Conservation (phyloP, 1,140 invertebrate species). For the Dinothrombium tinctorium region DNA sequence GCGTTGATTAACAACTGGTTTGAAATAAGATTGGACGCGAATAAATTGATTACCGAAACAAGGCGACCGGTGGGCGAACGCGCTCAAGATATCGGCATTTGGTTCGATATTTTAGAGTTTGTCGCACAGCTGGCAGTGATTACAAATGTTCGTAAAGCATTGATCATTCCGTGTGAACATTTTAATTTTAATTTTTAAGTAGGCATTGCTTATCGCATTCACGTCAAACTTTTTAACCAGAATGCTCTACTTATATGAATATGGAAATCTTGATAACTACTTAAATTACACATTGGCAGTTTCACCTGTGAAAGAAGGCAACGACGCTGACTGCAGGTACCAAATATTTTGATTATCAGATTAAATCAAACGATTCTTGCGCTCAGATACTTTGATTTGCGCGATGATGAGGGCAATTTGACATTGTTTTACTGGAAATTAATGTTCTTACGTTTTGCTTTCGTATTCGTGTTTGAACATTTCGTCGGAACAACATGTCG, state of each 20-base stretch:
- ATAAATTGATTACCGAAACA: conserved; percentile 50
- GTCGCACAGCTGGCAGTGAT: conserved; percentile 44
- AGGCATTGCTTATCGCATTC: conserved; percentile 60
- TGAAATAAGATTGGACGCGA: conserved; percentile 54
- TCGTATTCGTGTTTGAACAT: conserved; percentile 24
- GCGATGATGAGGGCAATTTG: conserved; percentile 33
- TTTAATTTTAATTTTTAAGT: no score
- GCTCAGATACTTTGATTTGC: conserved; percentile 32
- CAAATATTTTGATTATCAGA: no score
- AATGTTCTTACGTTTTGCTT: conserved; percentile 6
- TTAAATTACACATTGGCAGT: no score
- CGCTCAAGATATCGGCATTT: conserved; percentile 50
- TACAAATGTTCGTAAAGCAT: conserved; percentile 33
- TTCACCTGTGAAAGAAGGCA: no score
- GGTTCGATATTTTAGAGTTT: conserved; percentile 41
- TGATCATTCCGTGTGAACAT: no score
- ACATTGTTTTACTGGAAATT: conserved; percentile 39
- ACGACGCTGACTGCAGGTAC: no score
- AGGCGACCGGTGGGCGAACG: conserved; percentile 43
- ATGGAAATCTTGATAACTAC: no score
- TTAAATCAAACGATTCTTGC: no score
- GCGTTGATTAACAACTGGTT: conserved; percentile 57
- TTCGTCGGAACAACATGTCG: conserved; percentile 31
- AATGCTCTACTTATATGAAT: conserved; percentile 39
- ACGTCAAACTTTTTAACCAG: conserved; percentile 56